phyloP scores from a whole-genome alignment of 2,797 vertebrate genomes.

The Onychomys leucogaster region DNA sequence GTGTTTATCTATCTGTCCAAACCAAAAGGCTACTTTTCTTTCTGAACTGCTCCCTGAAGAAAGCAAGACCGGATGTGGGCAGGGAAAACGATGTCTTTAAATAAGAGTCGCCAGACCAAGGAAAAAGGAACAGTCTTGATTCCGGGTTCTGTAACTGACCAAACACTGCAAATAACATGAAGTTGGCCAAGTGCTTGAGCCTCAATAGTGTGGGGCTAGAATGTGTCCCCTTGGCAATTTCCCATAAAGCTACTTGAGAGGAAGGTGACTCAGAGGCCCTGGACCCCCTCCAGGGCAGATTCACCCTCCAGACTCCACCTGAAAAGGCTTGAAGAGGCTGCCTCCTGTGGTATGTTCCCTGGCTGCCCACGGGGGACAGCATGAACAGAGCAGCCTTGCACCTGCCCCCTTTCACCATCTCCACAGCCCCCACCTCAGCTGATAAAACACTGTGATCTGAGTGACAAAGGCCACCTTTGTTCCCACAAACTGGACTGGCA shows the following conservation, averaged over 20 bases:
- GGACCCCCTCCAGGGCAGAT: not conserved
- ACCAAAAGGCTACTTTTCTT: not conserved
- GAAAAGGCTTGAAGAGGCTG: accelerated
- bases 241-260: not conserved
- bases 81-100: not conserved
- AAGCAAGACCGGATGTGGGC: not conserved
- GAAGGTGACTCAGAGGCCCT: not conserved
- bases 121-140: not conserved
- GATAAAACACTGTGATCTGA: conserved; percentile 64
- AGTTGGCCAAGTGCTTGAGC: not conserved
- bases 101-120: not conserved
- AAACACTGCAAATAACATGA: not conserved
- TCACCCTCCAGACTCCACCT: not conserved
- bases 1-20: not conserved
- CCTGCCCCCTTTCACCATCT: not conserved
- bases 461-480: conserved; percentile 76
- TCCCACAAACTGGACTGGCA: conserved; percentile 79
- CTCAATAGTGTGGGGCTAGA: not conserved
- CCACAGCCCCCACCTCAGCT: conserved; percentile 13
- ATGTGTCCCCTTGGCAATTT: not conserved
- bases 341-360: not conserved
- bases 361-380: not conserved
- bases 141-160: not conserved
- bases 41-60: not conserved
- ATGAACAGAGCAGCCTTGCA: accelerated